A percentile compares a stretch with the other conserved stretches of the same genome.
Evolutionary conservation across 2,888 invertebrate species (phyloP).

Genomic region (Pristionchus entomophagus): DNA sequence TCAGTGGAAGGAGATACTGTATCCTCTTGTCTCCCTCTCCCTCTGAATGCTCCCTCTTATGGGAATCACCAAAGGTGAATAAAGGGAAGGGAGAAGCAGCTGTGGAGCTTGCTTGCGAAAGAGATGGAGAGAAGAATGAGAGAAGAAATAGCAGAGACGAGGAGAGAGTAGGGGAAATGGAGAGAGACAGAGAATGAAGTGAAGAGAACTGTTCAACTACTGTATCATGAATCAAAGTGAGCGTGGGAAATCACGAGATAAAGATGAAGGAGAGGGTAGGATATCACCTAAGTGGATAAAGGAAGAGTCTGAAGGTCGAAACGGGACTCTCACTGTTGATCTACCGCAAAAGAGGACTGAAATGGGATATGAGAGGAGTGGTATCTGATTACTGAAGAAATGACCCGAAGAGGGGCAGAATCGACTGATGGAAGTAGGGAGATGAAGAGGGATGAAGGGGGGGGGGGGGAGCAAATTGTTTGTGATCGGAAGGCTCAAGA

Average conservation of each 20-base stretch:
- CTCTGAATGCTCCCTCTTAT: constrained; percentile 30
- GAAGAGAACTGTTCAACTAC: background rate
- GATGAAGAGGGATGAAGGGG: background rate
- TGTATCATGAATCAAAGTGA: constrained; percentile 38
- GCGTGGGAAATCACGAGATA: background rate
- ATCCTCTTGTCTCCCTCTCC: constrained; percentile 28
- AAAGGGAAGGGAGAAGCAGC: constrained; percentile 31
- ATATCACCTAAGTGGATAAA: constrained; percentile 7
- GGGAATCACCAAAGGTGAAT: constrained; percentile 37
- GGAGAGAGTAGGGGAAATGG: background rate
- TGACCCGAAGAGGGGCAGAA: background rate
- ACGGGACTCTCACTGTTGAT: background rate
- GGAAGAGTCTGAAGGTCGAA: background rate
- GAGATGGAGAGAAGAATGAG: constrained; percentile 40
- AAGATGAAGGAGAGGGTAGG: background rate
- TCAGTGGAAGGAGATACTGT: background rate
- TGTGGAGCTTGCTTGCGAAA: constrained; percentile 34
- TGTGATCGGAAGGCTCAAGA: constrained; percentile 7
- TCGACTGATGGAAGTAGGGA: background rate
- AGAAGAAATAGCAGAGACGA: constrained; percentile 15
- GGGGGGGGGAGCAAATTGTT: background rate
- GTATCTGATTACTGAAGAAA: constrained; percentile 31
- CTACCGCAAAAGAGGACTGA: constrained; percentile 32
- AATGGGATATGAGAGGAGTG: background rate
- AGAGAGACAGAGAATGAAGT: constrained; percentile 18